Conservation (phyloP, 2,113 vertebrate genomes). For the Galeopterus variegatus region DNA sequence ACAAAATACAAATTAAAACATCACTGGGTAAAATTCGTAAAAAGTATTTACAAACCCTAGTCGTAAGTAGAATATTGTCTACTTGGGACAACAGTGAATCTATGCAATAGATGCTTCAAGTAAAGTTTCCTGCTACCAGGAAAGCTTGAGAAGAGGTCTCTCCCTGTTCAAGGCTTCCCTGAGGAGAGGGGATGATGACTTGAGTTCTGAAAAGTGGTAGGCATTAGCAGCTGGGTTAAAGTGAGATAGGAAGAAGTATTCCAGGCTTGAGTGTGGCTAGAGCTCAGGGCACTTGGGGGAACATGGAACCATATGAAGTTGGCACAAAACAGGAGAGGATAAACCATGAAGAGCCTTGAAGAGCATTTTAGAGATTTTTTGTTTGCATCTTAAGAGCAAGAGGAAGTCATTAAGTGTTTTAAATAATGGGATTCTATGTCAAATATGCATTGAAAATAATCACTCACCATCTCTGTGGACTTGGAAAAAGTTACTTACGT, state of each 20-base stretch:
- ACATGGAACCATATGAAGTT: not conserved
- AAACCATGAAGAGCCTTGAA: not conserved
- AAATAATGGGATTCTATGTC: not conserved
- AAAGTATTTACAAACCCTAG: not conserved
- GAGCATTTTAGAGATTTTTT: not conserved
- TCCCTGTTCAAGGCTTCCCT: not conserved
- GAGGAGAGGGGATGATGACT: not conserved
- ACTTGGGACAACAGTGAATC: not conserved
- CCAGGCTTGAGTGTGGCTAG: not conserved
- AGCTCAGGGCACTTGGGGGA: not conserved
- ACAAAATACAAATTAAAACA: not conserved
- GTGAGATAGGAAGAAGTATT: not conserved
- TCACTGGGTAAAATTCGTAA: not conserved
- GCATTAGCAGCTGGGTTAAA: fast-evolving
- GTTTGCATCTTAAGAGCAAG: not conserved
- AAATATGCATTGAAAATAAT: not conserved
- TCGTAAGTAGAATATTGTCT: not conserved
- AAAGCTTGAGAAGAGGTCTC: not conserved
- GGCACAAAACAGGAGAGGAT: not conserved
- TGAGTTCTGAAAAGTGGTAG: not conserved
- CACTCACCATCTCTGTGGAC: not conserved
- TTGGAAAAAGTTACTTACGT: not conserved
- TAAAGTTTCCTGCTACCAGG: not conserved
- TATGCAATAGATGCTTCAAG: not conserved
- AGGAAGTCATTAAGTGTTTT: not conserved